Percentiles rank a stretch among this genome's conserved stretches.
Conservation (phyloP, 2,797 vertebrate species). For the Sorex maritimensis region DNA sequence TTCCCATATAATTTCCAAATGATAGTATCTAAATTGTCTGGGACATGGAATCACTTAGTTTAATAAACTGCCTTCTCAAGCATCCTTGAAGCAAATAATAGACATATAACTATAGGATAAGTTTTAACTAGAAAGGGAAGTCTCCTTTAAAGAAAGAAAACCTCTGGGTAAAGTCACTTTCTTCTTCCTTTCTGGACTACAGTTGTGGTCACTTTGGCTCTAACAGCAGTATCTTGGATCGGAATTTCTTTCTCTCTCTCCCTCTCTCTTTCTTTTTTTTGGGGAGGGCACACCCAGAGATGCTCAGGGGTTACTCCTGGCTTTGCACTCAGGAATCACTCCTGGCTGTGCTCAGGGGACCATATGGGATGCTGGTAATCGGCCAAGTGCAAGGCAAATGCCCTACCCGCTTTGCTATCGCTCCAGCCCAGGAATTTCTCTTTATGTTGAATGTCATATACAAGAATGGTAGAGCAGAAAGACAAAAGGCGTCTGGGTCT, state of each 20-base stretch:
- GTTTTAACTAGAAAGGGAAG: slow-evolving; percentile 29
- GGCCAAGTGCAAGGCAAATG: too few species aligned
- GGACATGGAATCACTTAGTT: background rate
- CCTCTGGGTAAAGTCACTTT: background rate
- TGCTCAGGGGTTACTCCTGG: too few species aligned
- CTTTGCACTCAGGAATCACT: too few species aligned
- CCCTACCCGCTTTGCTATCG: too few species aligned
- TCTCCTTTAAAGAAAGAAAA: slow-evolving; percentile 37
- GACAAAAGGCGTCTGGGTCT: background rate
- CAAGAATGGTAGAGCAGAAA: background rate
- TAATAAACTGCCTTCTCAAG: slow-evolving; percentile 38
- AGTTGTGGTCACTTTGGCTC: background rate
- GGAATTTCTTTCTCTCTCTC: too few species aligned
- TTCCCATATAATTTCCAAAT: slow-evolving; percentile 34
- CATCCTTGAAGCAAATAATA: background rate
- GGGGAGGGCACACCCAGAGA: too few species aligned
- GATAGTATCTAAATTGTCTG: background rate
- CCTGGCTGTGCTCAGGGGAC: too few species aligned
- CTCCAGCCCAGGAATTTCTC: background rate
- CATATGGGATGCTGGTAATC: too few species aligned
- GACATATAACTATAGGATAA: background rate
- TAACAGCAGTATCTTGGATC: background rate
- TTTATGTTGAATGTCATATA: slow-evolving; percentile 54
- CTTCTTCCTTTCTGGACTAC: background rate
- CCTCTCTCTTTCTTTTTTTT: too few species aligned